A percentile compares a stretch with the other conserved stretches of the same genome.
These are phyloP conservation scores for Ectobius pallidus DNA, from an alignment of 2,888 invertebrate species.

Conservation along the genomic window DNA sequence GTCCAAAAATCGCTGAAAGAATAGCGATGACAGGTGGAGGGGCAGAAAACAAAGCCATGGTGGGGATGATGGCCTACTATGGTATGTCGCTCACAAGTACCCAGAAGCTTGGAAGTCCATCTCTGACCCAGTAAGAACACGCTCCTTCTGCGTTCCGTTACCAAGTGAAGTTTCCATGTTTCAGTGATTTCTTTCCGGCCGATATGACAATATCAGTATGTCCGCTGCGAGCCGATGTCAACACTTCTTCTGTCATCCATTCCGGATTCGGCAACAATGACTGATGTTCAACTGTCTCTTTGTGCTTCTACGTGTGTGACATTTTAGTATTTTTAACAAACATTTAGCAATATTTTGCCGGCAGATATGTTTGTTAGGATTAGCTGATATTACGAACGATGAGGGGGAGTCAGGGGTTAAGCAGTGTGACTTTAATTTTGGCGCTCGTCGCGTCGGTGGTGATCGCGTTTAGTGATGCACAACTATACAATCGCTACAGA, in stretches of 20 bases:
- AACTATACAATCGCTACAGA: too few relatives aligned
- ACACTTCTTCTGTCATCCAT: not conserved
- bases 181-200: too few relatives aligned
- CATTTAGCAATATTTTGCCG: too few relatives aligned
- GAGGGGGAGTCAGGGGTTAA: not conserved
- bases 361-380: too few relatives aligned
- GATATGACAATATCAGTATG: too few relatives aligned
- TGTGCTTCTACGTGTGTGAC: too few relatives aligned
- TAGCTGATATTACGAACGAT: not conserved
- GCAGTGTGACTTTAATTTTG: not conserved
- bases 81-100: not conserved
- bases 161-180: too few relatives aligned
- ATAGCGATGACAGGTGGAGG: not conserved
- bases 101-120: not conserved
- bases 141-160: too few relatives aligned
- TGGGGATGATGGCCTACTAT: slow-evolving; percentile 16
- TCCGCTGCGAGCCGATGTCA: too few relatives aligned
- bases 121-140: slow-evolving; percentile 4
- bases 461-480: too few relatives aligned
- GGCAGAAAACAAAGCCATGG: not conserved
- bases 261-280: slow-evolving; percentile 13
- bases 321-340: too few relatives aligned
- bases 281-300: not conserved
- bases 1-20: too few relatives aligned
- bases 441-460: not conserved